phyloP scores from a whole-genome alignment of 2,113 vertebrate genomes.

The Cyprinodon variegatus region DNA sequence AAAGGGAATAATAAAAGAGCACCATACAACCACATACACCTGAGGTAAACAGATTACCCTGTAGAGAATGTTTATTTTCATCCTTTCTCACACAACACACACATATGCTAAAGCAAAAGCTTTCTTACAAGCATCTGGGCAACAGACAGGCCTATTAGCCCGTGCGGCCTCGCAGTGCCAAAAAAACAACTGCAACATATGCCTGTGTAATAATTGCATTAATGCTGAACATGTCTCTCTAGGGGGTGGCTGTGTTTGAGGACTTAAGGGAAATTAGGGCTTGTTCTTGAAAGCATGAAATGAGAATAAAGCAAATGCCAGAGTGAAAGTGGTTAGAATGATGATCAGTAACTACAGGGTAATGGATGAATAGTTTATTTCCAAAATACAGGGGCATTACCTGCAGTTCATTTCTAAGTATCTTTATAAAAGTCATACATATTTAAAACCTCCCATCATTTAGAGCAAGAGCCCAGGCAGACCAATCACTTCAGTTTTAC shows the following conservation, averaged over 20 bases:
- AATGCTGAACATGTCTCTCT: conserved; percentile 78
- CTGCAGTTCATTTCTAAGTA: conserved; percentile 29
- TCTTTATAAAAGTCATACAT: neutral
- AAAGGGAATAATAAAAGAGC: conserved; percentile 18
- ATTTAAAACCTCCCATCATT: neutral
- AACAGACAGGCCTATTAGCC: conserved; percentile 78
- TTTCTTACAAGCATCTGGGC: conserved; percentile 75
- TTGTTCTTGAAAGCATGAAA: conserved; percentile 71
- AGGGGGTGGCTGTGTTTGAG: conserved; percentile 58
- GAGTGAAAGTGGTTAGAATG: conserved; percentile 52
- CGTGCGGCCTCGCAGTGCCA: conserved; percentile 71
- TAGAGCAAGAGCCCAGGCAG: neutral
- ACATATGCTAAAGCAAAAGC: conserved; percentile 34
- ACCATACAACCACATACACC: conserved; percentile 33
- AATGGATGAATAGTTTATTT: conserved; percentile 51
- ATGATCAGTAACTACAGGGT: conserved; percentile 64
- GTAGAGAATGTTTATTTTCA: conserved; percentile 15
- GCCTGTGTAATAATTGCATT: conserved; percentile 80
- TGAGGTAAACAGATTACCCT: conserved; percentile 10
- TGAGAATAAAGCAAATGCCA: conserved; percentile 64
- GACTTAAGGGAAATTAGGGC: conserved; percentile 64
- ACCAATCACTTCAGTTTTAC: neutral
- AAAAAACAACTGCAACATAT: conserved; percentile 80
- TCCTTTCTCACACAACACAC: conserved; percentile 14
- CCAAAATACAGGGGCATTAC: conserved; percentile 49